Conservation (phyloP, 2,888 invertebrate species). For the Lasioglossum malachurum region DNA sequence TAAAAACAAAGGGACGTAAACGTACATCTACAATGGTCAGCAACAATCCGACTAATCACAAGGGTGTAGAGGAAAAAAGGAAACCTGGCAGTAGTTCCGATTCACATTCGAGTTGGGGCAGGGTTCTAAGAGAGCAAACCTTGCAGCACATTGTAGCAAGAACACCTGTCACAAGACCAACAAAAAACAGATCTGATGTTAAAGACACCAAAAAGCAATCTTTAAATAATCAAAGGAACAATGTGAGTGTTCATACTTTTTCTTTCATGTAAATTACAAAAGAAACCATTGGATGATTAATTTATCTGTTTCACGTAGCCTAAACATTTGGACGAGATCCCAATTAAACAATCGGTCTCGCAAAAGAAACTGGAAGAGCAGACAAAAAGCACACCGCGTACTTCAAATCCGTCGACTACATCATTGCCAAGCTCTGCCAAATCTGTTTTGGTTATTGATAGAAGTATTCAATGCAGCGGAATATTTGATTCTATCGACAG, state of each 20-base stretch:
- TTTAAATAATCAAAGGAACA: constrained; percentile 20
- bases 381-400: constrained; percentile 49
- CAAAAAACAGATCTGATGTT: constrained; percentile 51
- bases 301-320: constrained; percentile 23
- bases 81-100: constrained; percentile 44
- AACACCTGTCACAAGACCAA: constrained; percentile 56
- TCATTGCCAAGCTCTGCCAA: constrained; percentile 68
- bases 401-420: constrained; percentile 64
- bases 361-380: constrained; percentile 62
- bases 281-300: not conserved
- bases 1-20: constrained; percentile 72
- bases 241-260: constrained; percentile 5
- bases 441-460: constrained; percentile 73
- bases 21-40: constrained; percentile 71
- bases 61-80: constrained; percentile 67
- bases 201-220: constrained; percentile 55
- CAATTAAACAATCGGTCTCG: constrained; percentile 58
- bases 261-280: not conserved
- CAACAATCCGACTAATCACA: constrained; percentile 55
- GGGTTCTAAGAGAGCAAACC: constrained; percentile 70
- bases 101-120: constrained; percentile 64
- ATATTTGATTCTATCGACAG: constrained; percentile 68
- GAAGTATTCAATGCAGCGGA: constrained; percentile 72
- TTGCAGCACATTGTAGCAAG: constrained; percentile 61
- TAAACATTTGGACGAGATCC: constrained; percentile 67